Conservation (phyloP, 2,113 vertebrate species). For the Dissostichus mawsoni region DNA sequence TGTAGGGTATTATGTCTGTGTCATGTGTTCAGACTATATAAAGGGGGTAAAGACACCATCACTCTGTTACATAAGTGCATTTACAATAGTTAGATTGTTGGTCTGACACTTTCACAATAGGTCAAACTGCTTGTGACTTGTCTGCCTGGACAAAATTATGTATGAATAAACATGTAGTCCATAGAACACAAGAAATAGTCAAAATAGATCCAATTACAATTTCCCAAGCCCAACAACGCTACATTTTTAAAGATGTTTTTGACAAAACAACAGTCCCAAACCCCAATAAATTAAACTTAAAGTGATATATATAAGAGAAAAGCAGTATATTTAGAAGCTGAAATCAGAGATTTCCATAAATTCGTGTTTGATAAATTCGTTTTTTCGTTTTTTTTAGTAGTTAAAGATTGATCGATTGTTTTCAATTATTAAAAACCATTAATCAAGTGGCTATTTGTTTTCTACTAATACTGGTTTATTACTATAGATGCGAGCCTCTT, state of each 20-base stretch:
- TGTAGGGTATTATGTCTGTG: neutral
- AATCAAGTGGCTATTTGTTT: neutral
- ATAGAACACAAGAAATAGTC: neutral
- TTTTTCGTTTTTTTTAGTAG: too few species aligned
- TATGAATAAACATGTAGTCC: neutral
- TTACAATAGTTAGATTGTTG: conserved; percentile 10
- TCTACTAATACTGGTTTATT: neutral
- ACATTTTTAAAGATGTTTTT: neutral
- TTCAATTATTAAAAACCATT: neutral
- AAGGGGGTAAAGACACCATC: conserved; percentile 7
- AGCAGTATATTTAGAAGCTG: neutral
- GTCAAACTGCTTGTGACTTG: neutral
- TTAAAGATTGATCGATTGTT: neutral
- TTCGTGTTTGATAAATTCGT: neutral
- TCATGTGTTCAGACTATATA: conserved; percentile 32
- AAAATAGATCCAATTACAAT: neutral
- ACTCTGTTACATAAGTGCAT: conserved; percentile 21
- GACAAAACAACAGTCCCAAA: neutral
- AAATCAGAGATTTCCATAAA: neutral
- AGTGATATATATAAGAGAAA: neutral
- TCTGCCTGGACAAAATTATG: too few species aligned
- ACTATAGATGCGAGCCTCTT: neutral
- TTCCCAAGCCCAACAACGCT: neutral
- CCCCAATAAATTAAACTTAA: neutral
- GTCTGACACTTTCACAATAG: neutral